Base-by-base conservation (phyloP, 2,113 vertebrate genomes). In the Xerus inauris region DNA sequence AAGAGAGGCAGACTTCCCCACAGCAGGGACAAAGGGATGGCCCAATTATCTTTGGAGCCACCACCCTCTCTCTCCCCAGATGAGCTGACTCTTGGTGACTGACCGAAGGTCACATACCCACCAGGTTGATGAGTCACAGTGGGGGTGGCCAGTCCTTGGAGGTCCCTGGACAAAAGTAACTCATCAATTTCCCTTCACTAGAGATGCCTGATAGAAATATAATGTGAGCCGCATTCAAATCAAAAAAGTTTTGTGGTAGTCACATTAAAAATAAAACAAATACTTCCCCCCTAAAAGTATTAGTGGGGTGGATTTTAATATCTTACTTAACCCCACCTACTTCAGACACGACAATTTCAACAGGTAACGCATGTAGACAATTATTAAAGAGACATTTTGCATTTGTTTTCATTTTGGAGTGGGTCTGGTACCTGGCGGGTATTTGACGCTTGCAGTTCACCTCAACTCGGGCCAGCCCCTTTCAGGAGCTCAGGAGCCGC, bases 301-400 rank as follows among this genome's bases (percentile, higher is more conserved):
- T 17, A 47, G 9, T 42, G 3, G 40, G 91, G 86, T 89, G 72
- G 22, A 76, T 84, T 92, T 65, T n/a, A 32, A 22, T 64, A 62
- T 89, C 65, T 76, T 77, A 94, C 82, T 67, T 93, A 92, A n/a
- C 3, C 32, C 57, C 45, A 42, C 19, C 65, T 45, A 94, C 80
- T 30, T 75, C 49, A 94, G 69, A 72, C 82, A 42, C 28, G 57
- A 49, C 81, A 51, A 42, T 65, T 81, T 92, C 24, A 35, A 67
- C 32, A 16, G 76, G 65, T 54, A 73, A 54, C n/a, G 73, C 95
- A 47, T 4, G 3, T 30, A 57, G 2, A 47, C 40, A 76, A 64
- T 76, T 67, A 64, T 45, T 75, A 20, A 75, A 84, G 59, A 42
- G 59, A 38, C 10, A 38, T 81, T 69, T 72, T 64, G 30, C 2